These are phyloP conservation scores for Apotomis capreana DNA, from an alignment of 2,888 invertebrate genomes.

Conservation along the genomic window DNA sequence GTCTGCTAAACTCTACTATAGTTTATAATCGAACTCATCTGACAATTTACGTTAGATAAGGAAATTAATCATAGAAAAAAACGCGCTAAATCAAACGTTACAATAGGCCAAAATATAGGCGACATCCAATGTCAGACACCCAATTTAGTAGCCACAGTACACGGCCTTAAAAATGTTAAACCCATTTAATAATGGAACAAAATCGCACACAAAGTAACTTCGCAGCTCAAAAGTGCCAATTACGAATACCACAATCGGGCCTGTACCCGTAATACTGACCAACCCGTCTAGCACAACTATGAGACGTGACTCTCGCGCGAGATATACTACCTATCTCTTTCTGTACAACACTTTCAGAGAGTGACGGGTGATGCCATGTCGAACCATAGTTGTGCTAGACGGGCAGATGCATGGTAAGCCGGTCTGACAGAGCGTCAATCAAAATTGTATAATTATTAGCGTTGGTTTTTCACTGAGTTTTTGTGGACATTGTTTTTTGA, in stretches of 20 bases:
- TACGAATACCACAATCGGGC: not conserved
- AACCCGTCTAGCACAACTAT: too few relatives aligned
- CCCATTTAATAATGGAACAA: not conserved
- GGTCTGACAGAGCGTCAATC: constrained; percentile 9
- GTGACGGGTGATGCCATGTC: too few relatives aligned
- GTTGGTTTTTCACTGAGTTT: not conserved
- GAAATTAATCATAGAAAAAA: too few relatives aligned
- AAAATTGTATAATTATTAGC: constrained; percentile 18
- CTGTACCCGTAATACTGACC: not conserved
- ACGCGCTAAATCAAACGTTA: too few relatives aligned
- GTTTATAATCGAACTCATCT: too few relatives aligned
- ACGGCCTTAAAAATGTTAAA: not conserved
- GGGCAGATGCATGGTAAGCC: not conserved
- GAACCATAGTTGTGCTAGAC: too few relatives aligned
- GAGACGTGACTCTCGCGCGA: too few relatives aligned
- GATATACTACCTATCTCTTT: too few relatives aligned
- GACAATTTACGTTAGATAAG: too few relatives aligned
- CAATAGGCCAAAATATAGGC: too few relatives aligned
- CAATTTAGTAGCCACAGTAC: not conserved
- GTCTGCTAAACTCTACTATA: too few relatives aligned
- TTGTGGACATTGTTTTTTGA: not conserved
- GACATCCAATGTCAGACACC: not conserved
- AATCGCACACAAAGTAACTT: not conserved
- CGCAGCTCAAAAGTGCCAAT: not conserved
- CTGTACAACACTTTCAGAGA: too few relatives aligned